Conservation (phyloP, 2,113 vertebrate species). For the Melanostigma gelatinosum region DNA sequence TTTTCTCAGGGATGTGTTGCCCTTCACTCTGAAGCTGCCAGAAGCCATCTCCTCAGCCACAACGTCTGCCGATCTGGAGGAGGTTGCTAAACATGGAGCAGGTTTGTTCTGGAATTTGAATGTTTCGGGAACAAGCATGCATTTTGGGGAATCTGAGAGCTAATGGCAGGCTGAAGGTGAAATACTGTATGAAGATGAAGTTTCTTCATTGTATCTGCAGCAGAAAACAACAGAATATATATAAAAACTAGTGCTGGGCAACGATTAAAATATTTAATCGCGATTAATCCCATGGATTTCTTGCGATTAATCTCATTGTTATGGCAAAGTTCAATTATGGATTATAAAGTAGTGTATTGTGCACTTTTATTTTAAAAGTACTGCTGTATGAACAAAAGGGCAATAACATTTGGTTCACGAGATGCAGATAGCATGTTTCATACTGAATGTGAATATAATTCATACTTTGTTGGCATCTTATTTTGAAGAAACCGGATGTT, state of each 20-base stretch:
- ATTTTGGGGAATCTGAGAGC: not conserved
- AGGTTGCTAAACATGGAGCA: slow-evolving; percentile 88
- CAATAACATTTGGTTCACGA: too few relatives aligned
- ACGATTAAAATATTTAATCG: too few relatives aligned
- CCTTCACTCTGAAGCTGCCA: slow-evolving; percentile 92
- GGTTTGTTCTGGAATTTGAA: slow-evolving; percentile 60
- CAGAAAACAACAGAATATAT: not conserved
- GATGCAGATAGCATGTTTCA: too few relatives aligned
- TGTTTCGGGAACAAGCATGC: not conserved
- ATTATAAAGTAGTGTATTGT: too few relatives aligned
- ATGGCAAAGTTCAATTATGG: too few relatives aligned
- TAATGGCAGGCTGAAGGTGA: not conserved
- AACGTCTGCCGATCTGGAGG: slow-evolving; percentile 88
- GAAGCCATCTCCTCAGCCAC: slow-evolving; percentile 87
- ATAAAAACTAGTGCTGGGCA: not conserved
- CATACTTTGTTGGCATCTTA: too few relatives aligned
- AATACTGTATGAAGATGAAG: not conserved
- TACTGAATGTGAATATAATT: too few relatives aligned
- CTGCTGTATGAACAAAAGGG: too few relatives aligned
- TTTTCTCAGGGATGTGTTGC: slow-evolving; percentile 90
- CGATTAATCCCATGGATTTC: too few relatives aligned
- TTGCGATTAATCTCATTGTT: too few relatives aligned
- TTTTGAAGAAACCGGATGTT: too few relatives aligned
- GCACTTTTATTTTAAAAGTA: too few relatives aligned
- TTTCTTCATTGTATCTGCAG: not conserved